Conservation (phyloP, 2,888 invertebrate genomes). For the Xestia rhomboidea region DNA sequence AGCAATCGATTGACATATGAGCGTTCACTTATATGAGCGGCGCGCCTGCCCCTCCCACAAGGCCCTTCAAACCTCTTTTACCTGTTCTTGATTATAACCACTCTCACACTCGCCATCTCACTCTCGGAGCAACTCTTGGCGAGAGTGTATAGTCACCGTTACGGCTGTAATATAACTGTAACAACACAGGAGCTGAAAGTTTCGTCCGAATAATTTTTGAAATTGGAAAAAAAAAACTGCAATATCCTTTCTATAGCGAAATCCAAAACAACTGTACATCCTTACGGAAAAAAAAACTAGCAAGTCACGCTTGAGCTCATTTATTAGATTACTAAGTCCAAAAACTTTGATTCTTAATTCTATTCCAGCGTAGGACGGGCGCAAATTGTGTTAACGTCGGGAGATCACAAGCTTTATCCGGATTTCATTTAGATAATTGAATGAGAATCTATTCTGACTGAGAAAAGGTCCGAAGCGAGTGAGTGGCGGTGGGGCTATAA, state of each 20-base stretch:
- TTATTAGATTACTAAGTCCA: constrained; percentile 73
- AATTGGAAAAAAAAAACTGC: background rate
- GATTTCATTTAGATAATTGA: constrained; percentile 90
- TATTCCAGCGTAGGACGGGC: constrained; percentile 74
- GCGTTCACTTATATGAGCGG: too few relatives aligned
- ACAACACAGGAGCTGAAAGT: background rate
- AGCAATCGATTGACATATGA: too few relatives aligned
- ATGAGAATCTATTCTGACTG: constrained; percentile 88
- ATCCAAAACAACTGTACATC: background rate
- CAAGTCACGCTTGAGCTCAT: constrained; percentile 58
- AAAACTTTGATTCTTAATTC: constrained; percentile 79
- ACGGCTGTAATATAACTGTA: background rate
- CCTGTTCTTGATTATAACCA: too few relatives aligned
- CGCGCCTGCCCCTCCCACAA: too few relatives aligned
- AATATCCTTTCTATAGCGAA: background rate
- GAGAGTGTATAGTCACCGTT: background rate
- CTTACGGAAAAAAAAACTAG: constrained; percentile 53
- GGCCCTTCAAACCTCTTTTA: too few relatives aligned
- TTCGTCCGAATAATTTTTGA: background rate
- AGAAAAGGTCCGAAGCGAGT: constrained; percentile 82
- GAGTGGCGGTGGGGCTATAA: constrained; percentile 70
- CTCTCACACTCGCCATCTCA: background rate
- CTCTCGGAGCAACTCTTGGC: too few relatives aligned
- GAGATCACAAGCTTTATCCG: constrained; percentile 86
- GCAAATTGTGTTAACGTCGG: constrained; percentile 87